Base-by-base conservation (phyloP, 2,888 invertebrate genomes). In the Imbricaverruca yamaguchii region DNA sequence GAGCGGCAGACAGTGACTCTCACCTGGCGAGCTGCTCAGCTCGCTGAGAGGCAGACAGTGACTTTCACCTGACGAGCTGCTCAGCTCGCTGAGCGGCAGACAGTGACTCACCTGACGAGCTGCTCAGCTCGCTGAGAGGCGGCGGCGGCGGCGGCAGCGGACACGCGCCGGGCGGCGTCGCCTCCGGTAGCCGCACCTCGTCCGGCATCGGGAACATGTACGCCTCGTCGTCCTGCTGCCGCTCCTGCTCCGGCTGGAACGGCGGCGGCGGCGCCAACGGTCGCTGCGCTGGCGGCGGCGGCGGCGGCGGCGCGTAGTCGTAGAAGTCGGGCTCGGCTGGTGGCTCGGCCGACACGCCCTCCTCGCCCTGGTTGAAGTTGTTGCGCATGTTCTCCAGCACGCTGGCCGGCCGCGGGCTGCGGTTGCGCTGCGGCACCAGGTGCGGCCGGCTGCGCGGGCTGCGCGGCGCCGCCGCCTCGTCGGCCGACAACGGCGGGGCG, bases 341-440 rank as follows among this genome's bases (percentile, higher is more conserved):
- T 10, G 67, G 1, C n/a, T n/a, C 23, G 23, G 6, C 25, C 67
- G 69, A 15, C 11, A 39, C 53, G 39, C 69, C 69, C 21, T 74
- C 74, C 74, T 74, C 53, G 55, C 74, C 74, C 74, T 74, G 74
- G 74, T 79, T 79, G 79, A 79, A 79, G 57, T 59, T 79, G 57
- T 59, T 57, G n/a, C 79, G 79, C 79, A 79, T 79, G 57, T 21
- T 79, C 57, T 79, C 79, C 15, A 79, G 57, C 57, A 79, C 79
- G 79, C 57, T 79, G 57, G 79, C 79, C 23, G 79, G 79, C 15
- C 79, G 79, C 25, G 79, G 79, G 25, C 79, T 79, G 23, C 57
- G 56, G 23, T 59, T 56, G n/a, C 79, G 56, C 79, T 57, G 57
- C 23, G 57, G 57, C 79, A 23, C 23, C 18, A 53, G 8, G 57